Conservation (phyloP, 2,888 invertebrate species). For the Meteorus cinctellus region DNA sequence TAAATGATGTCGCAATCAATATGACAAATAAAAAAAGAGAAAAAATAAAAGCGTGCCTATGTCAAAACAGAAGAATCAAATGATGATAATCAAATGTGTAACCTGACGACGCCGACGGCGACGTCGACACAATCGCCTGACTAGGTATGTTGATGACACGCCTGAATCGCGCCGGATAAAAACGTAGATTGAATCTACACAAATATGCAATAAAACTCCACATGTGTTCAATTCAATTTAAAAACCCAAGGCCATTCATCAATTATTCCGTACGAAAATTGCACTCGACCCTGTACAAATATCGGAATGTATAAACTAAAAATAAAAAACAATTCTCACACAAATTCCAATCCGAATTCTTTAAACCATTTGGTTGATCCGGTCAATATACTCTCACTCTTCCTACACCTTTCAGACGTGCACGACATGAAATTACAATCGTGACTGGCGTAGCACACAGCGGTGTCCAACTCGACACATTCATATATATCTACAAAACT, state of each 20-base stretch:
- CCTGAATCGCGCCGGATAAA: conserved; percentile 13
- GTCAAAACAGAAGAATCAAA: conserved; percentile 20
- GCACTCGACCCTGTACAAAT: neutral
- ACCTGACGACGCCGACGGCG: neutral
- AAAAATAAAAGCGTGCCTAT: conserved; percentile 24
- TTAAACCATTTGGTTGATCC: neutral
- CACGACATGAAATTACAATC: conserved; percentile 12
- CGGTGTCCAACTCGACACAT: conserved; percentile 10
- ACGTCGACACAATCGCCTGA: neutral
- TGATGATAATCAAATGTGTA: neutral
- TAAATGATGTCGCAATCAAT: neutral
- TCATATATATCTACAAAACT: neutral
- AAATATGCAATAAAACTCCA: neutral
- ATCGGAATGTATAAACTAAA: neutral
- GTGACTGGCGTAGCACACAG: conserved; percentile 18
- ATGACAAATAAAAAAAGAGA: neutral
- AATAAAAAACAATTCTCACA: neutral
- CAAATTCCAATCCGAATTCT: neutral
- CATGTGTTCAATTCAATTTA: conserved; percentile 14
- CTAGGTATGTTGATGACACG: conserved; percentile 17
- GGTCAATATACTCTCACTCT: conserved; percentile 3
- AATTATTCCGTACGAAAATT: neutral
- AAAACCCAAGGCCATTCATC: neutral
- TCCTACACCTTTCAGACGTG: neutral
- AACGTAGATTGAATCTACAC: neutral